phyloP scores from a whole-genome alignment of 2,888 invertebrate species.

The Luperina testacea region DNA sequence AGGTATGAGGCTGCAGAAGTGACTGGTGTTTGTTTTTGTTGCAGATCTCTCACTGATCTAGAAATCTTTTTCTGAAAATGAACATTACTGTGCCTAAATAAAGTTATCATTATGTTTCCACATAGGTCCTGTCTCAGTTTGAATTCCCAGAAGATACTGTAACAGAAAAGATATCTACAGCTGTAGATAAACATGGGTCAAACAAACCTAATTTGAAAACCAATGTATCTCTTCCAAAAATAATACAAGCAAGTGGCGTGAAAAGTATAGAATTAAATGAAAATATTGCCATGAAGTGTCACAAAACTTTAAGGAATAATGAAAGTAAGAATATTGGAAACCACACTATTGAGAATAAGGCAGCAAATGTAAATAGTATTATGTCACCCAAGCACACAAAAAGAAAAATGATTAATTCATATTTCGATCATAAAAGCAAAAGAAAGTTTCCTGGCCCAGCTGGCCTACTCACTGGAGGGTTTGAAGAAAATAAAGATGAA shows the following conservation, averaged over 20 bases:
- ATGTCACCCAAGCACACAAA: slow-evolving; percentile 80
- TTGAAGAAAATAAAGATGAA: slow-evolving; percentile 81
- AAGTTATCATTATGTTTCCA: neutral
- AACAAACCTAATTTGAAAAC: slow-evolving; percentile 14
- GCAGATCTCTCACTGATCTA: neutral
- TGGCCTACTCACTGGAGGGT: slow-evolving; percentile 80
- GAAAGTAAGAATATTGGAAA: slow-evolving; percentile 21
- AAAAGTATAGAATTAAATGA: slow-evolving; percentile 13
- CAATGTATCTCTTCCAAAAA: slow-evolving; percentile 5
- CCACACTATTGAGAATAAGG: slow-evolving; percentile 15
- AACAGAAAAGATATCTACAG: slow-evolving; percentile 20
- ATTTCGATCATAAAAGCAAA: slow-evolving; percentile 84
- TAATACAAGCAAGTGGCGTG: slow-evolving; percentile 13
- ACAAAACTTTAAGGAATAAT: slow-evolving; percentile 13
- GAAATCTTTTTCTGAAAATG: neutral
- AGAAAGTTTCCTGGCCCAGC: slow-evolving; percentile 88
- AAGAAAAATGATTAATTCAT: slow-evolving; percentile 83
- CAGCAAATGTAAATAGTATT: slow-evolving; percentile 26
- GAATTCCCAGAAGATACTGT: slow-evolving; percentile 77
- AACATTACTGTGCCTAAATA: neutral
- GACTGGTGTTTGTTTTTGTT: slow-evolving; percentile 8
- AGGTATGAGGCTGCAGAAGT: slow-evolving; percentile 69
- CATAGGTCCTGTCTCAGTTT: slow-evolving; percentile 83
- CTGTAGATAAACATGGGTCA: slow-evolving; percentile 21
- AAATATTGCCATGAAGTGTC: neutral